Base-by-base conservation (phyloP, 2,888 invertebrate genomes). In the Dasypolia templi region DNA sequence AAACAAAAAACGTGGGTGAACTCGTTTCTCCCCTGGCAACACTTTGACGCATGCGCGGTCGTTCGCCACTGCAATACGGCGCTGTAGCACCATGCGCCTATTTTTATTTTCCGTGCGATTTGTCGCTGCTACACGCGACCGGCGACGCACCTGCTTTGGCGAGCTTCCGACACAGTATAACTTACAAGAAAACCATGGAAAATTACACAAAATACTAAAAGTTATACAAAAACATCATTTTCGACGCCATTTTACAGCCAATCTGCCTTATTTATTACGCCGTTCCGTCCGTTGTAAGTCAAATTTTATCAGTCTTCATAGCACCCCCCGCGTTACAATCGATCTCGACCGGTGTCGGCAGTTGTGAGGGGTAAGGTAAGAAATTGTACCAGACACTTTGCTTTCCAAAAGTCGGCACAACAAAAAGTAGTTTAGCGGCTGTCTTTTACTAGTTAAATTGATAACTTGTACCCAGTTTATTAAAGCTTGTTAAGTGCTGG, bases 51-150 rank as follows among this genome's bases (percentile, higher is more conserved):
- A 94, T 94, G 96, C 95, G 96, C 92, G 81, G 44, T 77, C 14
- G 64, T 11, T 81, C 87, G 92, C 94, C 91, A 93, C 96, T 95
- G 96, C 96, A 96, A 94, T 96, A 95, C 95, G 95, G 91, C 95
- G 95, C 83, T 88, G 89, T 88, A 88, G 77, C 86, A 89, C 89
- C 81, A 89, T 89, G 91, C 91, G 88, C 90, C 92, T 93, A 93
- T 93, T 93, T 93, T 90, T 91, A 91, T 89, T 90, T 89, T 85
- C 39, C 83, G 68, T 87, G 86, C 89, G 88, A 82, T 83, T 81
- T 73, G 77, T 84, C 86, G 67, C 75, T 46, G 44, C 62, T 77
- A 77, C 86, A 86, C 69, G 73, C 74, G 58, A 84, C 75, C 59
- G 61, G 75, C 51, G 64, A 29, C 58, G 19, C 74, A 79, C 69